These are phyloP conservation scores for Garra rufa DNA, from an alignment of 2,113 vertebrate species.

Conservation along the genomic window DNA sequence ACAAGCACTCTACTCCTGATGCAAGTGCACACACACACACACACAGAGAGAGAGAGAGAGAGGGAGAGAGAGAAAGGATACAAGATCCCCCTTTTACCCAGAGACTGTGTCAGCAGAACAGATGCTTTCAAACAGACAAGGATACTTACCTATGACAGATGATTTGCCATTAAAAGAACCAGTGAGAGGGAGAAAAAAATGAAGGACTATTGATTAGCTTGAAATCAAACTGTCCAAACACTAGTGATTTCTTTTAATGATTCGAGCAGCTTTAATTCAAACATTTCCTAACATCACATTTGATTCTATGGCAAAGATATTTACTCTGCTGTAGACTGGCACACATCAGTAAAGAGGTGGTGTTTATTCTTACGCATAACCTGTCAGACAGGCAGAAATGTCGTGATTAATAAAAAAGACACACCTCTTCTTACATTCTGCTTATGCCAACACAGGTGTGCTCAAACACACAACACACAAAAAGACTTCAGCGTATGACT, in stretches of 20 bases:
- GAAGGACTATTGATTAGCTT: neutral
- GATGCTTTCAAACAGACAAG: slow-evolving; percentile 8
- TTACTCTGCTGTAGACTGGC: neutral
- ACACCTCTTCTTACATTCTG: neutral
- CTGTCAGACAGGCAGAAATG: neutral
- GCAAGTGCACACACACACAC: neutral
- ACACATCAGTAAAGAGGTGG: neutral
- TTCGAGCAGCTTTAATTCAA: neutral
- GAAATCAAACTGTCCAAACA: slow-evolving; percentile 25
- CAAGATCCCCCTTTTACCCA: neutral
- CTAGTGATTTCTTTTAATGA: slow-evolving; percentile 10
- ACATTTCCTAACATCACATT: neutral
- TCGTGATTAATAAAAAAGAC: neutral
- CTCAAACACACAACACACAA: neutral
- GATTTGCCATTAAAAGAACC: neutral
- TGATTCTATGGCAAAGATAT: neutral
- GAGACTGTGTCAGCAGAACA: slow-evolving; percentile 16
- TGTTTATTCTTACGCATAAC: neutral
- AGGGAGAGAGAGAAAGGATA: neutral
- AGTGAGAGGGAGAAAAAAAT: neutral
- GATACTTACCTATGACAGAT: neutral
- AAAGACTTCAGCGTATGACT: neutral
- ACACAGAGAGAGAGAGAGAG: neutral
- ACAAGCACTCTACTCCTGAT: slow-evolving; percentile 2
- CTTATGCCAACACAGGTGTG: slow-evolving; percentile 27